Conservation (phyloP, 2,888 invertebrate species). For the Digitonthophagus gazella region DNA sequence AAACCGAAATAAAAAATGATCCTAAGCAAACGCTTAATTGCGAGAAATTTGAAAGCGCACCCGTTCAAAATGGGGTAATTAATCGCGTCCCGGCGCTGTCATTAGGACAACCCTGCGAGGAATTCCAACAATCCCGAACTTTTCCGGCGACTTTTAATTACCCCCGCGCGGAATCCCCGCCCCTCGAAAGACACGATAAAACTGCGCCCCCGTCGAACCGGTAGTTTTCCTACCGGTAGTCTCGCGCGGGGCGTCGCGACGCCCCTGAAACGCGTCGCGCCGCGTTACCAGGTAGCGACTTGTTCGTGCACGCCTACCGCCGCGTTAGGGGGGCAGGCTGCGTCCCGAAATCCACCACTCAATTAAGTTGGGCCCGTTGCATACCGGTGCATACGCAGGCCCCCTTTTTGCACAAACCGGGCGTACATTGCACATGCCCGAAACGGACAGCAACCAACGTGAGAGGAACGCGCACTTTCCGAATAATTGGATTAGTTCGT, state of each 20-base stretch:
- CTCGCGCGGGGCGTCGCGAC: constrained; percentile 1
- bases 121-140: neutral
- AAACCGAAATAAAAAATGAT: no score
- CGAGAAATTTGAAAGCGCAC: neutral
- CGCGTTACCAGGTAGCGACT: constrained; percentile 2
- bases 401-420: constrained; percentile 25
- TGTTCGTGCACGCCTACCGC: neutral
- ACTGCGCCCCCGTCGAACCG: constrained; percentile 4
- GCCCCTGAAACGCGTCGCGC: neutral
- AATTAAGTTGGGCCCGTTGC: constrained; percentile 33
- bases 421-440: constrained; percentile 48
- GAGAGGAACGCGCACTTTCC: constrained; percentile 40
- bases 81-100: neutral
- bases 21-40: neutral
- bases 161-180: neutral
- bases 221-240: neutral
- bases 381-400: constrained; percentile 28
- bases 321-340: neutral
- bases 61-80: neutral
- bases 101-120: neutral
- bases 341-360: constrained; percentile 36
- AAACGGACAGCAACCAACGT: constrained; percentile 29
- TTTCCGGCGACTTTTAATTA: neutral
- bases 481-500: constrained; percentile 50
- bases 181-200: neutral